These are phyloP conservation scores for Chaetodon trifascialis DNA, from an alignment of 2,113 vertebrate genomes.

Conservation along the genomic window DNA sequence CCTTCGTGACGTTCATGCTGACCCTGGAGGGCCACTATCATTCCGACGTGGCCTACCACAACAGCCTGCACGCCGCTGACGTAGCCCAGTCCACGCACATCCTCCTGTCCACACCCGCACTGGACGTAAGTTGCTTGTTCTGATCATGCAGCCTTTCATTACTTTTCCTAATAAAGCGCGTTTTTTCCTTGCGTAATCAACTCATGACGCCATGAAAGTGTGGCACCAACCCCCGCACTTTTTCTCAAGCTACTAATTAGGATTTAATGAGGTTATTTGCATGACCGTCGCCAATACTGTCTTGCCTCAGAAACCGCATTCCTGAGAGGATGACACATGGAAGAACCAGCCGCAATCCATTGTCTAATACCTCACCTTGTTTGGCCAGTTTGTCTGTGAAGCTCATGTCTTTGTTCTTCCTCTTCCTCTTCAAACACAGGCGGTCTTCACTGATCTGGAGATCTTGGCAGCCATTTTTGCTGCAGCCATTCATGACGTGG, in stretches of 20 bases:
- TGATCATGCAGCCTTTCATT: too few relatives aligned
- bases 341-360: not conserved
- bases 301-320: constrained; percentile 15
- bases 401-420: constrained; percentile 4
- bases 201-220: not conserved
- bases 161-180: too few relatives aligned
- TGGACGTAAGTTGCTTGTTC: constrained; percentile 88
- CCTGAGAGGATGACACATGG: constrained; percentile 19
- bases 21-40: constrained; percentile 98
- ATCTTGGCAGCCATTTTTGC: constrained; percentile 98
- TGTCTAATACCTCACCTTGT: constrained; percentile 31
- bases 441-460: constrained; percentile 97
- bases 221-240: not conserved
- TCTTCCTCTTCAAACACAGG: constrained; percentile 80
- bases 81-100: constrained; percentile 98
- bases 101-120: constrained; percentile 94
- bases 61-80: constrained; percentile 97
- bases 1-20: constrained; percentile 98
- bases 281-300: constrained; percentile 8
- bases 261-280: constrained; percentile 22
- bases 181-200: not conserved
- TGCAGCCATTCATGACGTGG: constrained; percentile 97
- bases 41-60: constrained; percentile 95
- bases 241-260: constrained; percentile 10
- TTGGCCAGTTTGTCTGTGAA: constrained; percentile 15